Base-by-base conservation (phyloP, 2,113 vertebrate species). In the Microtus richardsoni region DNA sequence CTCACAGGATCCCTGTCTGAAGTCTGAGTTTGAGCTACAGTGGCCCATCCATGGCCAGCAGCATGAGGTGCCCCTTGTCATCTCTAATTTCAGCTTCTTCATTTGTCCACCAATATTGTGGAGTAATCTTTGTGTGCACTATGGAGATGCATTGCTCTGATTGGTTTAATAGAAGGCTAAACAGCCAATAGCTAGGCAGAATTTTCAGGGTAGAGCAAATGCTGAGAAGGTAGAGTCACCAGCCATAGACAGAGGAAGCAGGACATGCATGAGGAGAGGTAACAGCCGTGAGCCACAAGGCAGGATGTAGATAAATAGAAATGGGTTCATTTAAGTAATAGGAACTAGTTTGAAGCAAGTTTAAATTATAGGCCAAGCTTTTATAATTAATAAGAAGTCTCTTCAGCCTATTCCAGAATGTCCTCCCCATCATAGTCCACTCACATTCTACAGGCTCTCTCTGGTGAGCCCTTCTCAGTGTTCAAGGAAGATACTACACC, bases 381-480 rank as follows among this genome's bases (percentile, higher is more conserved):
- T 4, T 17, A 22, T 39, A 22, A 73, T 73, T 10, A 39, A 39
- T n/a, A 22, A 71, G 19, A 39, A 21, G 19, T 22, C n/a, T 73
- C 47, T 7, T 1, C 16, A 78, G 80, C 0, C 16, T 33, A 10
- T 47, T 9, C 22, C 14, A 60, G 9, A 7, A 30, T 36, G 7
- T 21, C 28, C 58, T 58, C 10, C 30, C 6, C 6, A 39, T 16
- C 9, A 0, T 11, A 28, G 22, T 12, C 9, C 70, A 82, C 16
- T 7, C 41, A 4, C 36, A 5, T 33, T 2, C 0, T 11, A 68
- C 47, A 7, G 1, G 7, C 5, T 33, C 1, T 47, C 13, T 1
- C 3, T 8, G 6, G 4, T 4, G 13, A 28, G 24, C 3, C 14
- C 4, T 2, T 3, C 22, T 16, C 30, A 11, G 13, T 4, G 4